Evolutionary conservation across 2,888 invertebrate species (phyloP).

Genomic region (Platycheirus rosarum): DNA sequence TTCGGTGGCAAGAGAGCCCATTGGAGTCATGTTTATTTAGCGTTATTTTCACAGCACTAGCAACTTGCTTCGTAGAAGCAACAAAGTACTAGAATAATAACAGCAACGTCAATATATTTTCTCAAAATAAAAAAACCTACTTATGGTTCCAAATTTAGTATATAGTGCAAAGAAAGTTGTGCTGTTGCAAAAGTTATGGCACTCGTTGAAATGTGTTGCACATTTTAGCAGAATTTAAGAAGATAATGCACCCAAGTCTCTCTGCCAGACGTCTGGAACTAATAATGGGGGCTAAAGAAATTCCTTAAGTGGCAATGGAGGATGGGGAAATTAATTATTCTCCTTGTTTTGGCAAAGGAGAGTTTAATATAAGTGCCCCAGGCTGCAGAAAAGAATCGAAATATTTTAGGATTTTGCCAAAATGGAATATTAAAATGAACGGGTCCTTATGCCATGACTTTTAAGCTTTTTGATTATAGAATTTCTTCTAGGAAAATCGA

Average conservation of each 20-base stretch:
- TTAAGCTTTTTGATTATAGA: background rate
- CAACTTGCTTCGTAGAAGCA: slow-evolving; percentile 1
- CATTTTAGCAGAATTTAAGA: slow-evolving; percentile 45
- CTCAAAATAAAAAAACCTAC: slow-evolving; percentile 37
- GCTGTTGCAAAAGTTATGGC: slow-evolving; percentile 53
- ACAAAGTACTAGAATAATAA: slow-evolving; percentile 31
- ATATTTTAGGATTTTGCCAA: background rate
- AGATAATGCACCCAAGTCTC: slow-evolving; percentile 47
- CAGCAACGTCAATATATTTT: slow-evolving; percentile 62
- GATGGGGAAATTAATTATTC: slow-evolving; percentile 41
- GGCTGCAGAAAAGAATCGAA: background rate
- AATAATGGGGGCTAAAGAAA: slow-evolving; percentile 60
- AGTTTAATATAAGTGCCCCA: background rate
- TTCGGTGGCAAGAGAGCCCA: slow-evolving; percentile 32
- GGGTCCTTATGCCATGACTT: background rate
- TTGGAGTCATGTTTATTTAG: slow-evolving; percentile 64
- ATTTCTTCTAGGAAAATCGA: background rate
- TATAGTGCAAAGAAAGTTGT: slow-evolving; percentile 25
- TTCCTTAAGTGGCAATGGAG: slow-evolving; percentile 1
- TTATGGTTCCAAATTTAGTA: slow-evolving; percentile 3
- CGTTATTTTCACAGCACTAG: slow-evolving; percentile 51
- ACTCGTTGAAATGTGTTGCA: slow-evolving; percentile 61
- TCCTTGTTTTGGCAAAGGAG: slow-evolving; percentile 34
- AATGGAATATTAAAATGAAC: slow-evolving; percentile 23
- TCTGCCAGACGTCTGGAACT: slow-evolving; percentile 60